Evolutionary conservation across 2,113 vertebrate genomes (phyloP).

Genomic region (Fregetta grallaria): DNA sequence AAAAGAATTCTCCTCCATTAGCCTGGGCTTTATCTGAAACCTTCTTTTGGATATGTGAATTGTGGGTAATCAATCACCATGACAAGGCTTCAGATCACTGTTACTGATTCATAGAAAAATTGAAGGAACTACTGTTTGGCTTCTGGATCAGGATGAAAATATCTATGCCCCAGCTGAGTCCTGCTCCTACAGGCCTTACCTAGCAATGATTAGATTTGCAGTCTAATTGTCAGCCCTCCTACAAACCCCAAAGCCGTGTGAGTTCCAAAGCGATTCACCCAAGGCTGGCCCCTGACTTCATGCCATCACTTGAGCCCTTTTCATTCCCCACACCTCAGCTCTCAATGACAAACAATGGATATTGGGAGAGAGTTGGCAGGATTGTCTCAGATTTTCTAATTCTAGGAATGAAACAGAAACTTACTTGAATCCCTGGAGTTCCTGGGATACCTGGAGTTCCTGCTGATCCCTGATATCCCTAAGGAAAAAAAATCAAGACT

Average conservation of each 20-base stretch:
- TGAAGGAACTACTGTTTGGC: neutral
- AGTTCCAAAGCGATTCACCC: neutral
- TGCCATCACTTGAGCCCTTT: neutral
- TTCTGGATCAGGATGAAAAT: neutral
- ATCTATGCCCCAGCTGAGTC: neutral
- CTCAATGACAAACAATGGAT: neutral
- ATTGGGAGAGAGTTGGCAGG: neutral
- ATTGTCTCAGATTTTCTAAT: neutral
- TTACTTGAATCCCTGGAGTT: constrained; percentile 84
- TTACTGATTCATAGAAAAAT: neutral
- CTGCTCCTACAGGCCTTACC: neutral
- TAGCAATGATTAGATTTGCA: neutral
- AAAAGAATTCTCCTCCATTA: neutral
- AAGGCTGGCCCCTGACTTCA: neutral
- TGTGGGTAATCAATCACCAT: neutral
- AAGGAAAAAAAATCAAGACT: constrained; percentile 13
- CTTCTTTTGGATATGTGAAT: neutral
- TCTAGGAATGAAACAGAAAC: neutral
- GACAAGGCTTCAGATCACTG: neutral
- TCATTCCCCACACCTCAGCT: neutral
- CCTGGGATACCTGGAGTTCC: constrained; percentile 85
- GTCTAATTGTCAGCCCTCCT: neutral
- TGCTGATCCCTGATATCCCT: constrained; percentile 86
- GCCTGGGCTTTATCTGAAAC: neutral
- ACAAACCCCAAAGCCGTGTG: neutral